Evolutionary conservation across 2,888 invertebrate species (phyloP).

Genomic region (Athrips mouffetella): DNA sequence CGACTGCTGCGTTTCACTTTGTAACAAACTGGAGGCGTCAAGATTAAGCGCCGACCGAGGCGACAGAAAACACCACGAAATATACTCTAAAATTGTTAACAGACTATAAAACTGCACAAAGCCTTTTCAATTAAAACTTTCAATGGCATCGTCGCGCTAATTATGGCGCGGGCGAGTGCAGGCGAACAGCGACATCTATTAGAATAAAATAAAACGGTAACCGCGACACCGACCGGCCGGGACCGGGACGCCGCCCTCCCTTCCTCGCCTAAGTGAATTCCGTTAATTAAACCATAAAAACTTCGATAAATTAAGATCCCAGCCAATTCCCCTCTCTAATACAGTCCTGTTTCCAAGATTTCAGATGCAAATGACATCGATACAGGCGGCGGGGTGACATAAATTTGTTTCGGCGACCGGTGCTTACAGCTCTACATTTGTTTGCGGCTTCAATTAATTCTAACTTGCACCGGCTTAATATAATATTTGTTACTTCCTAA

Average conservation of each 20-base stretch:
- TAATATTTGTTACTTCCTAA: slow-evolving; percentile 40
- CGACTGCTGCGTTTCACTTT: slow-evolving; percentile 18
- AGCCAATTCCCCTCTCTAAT: slow-evolving; percentile 76
- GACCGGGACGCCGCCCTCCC: slow-evolving; percentile 34
- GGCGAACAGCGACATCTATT: slow-evolving; percentile 60
- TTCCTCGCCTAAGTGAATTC: slow-evolving; percentile 75
- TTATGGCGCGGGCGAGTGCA: slow-evolving; percentile 45
- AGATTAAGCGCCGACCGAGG: slow-evolving; percentile 41
- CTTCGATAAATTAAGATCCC: slow-evolving; percentile 79
- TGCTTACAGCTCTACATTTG: slow-evolving; percentile 48
- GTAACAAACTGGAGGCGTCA: slow-evolving; percentile 41
- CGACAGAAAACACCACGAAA: slow-evolving; percentile 46
- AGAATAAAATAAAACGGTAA: slow-evolving; percentile 64
- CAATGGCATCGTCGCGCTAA: slow-evolving; percentile 67
- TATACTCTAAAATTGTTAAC: slow-evolving; percentile 64
- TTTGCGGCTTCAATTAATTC: slow-evolving; percentile 66
- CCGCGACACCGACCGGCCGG: slow-evolving; percentile 44
- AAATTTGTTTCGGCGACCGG: slow-evolving; percentile 52
- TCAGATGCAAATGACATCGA: slow-evolving; percentile 75
- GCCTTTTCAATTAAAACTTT: slow-evolving; percentile 77
- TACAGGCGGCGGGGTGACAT: slow-evolving; percentile 54
- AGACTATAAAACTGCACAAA: slow-evolving; percentile 72
- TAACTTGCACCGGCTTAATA: slow-evolving; percentile 45
- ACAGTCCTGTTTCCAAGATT: slow-evolving; percentile 67
- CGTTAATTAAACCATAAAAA: slow-evolving; percentile 80